phyloP scores from a whole-genome alignment of 2,797 vertebrate species.

The Anniella stebbinsi region DNA sequence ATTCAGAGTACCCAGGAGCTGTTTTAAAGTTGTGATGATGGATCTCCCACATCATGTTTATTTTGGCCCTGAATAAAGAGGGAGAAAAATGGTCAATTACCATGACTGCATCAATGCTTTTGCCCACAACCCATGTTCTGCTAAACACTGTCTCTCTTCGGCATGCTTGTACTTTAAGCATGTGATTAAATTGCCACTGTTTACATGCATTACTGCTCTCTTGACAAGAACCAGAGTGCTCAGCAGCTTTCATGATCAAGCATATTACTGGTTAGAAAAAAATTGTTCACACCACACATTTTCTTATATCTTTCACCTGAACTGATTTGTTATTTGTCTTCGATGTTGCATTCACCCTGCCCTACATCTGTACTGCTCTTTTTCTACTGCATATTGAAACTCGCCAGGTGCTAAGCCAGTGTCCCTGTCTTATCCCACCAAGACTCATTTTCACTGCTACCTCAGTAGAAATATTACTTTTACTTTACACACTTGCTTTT shows the following conservation, averaged over 20 bases:
- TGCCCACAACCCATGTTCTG: neutral
- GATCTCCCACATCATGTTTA: neutral
- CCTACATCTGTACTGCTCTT: neutral
- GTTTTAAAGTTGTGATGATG: neutral
- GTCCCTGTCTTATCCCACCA: neutral
- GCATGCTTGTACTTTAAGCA: neutral
- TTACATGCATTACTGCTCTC: neutral
- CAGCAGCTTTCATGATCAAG: neutral
- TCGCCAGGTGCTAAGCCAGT: too few species aligned
- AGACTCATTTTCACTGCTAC: conserved; percentile 12
- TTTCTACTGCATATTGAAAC: neutral
- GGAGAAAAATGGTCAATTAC: neutral
- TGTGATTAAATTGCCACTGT: neutral
- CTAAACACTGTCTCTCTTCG: neutral
- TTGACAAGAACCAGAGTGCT: neutral
- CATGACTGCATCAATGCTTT: neutral
- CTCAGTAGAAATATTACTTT: neutral
- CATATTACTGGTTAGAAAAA: neutral
- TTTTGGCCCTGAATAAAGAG: neutral
- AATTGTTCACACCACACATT: neutral
- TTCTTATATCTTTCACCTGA: neutral
- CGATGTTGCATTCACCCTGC: neutral
- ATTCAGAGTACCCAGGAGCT: neutral
- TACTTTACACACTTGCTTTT: neutral
- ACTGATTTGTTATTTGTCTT: too few species aligned